A percentile compares a stretch with the other conserved stretches of the same genome.
phyloP scores from a whole-genome alignment of 2,113 vertebrate species.

The Dissostichus mawsoni region DNA sequence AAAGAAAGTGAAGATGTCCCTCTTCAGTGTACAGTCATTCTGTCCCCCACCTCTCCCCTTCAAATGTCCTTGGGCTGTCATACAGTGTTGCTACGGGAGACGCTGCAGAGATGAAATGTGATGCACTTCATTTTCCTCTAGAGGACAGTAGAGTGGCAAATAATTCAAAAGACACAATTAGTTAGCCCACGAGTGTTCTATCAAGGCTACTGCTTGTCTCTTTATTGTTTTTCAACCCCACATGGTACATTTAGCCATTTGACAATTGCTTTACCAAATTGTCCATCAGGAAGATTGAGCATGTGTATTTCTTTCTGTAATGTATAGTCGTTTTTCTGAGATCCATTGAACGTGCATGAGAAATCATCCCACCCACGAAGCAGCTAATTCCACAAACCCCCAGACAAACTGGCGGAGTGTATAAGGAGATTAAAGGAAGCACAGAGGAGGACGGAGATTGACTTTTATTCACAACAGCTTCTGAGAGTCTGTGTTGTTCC shows the following conservation, averaged over 20 bases:
- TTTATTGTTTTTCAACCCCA: not conserved
- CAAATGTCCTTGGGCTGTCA: slow-evolving; percentile 34
- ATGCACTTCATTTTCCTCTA: slow-evolving; percentile 48
- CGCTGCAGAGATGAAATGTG: slow-evolving; percentile 12
- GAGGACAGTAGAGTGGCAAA: slow-evolving; percentile 66
- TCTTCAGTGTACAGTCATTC: not conserved
- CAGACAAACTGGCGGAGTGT: slow-evolving; percentile 2
- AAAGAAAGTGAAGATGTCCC: not conserved
- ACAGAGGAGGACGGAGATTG: not conserved
- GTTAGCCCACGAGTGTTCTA: not conserved
- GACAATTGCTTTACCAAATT: not conserved
- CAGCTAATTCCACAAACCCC: not conserved
- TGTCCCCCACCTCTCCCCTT: not conserved
- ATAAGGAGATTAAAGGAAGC: slow-evolving; percentile 23
- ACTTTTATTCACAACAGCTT: slow-evolving; percentile 30
- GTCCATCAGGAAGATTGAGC: not conserved
- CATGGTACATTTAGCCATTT: slow-evolving; percentile 9
- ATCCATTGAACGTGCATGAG: not conserved
- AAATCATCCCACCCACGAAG: slow-evolving; percentile 11
- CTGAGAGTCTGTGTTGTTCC: slow-evolving; percentile 4
- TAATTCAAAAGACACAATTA: not conserved
- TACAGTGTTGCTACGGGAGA: not conserved
- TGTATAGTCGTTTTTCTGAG: not conserved
- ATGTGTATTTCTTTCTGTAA: not conserved
- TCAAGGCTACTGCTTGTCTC: not conserved